These are phyloP conservation scores for Scrobipalpa atriplicella DNA, from an alignment of 2,888 invertebrate species.

Conservation along the genomic window DNA sequence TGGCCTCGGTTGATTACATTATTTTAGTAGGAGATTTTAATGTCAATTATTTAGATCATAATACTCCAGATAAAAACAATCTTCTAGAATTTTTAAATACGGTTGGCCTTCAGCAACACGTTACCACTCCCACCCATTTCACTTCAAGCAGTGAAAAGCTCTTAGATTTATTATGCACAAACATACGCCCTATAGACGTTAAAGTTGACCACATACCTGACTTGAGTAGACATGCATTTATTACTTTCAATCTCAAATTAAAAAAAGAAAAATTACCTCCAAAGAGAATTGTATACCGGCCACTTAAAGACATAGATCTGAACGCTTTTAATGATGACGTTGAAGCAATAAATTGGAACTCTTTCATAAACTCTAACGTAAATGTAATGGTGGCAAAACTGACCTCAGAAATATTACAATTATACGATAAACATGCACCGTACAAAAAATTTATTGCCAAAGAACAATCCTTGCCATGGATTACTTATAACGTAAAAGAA, in stretches of 20 bases:
- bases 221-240: conserved; percentile 3
- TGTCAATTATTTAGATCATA: neutral
- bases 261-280: conserved; percentile 3
- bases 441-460: neutral
- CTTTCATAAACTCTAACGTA: neutral
- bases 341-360: neutral
- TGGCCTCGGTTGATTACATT: neutral
- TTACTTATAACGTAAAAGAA: neutral
- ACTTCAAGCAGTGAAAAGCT: neutral
- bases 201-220: conserved; percentile 5
- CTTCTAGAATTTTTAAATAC: neutral
- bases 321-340: neutral
- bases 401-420: neutral
- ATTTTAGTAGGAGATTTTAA: conserved; percentile 14
- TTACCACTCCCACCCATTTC: conserved; percentile 10
- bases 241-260: neutral
- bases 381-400: neutral
- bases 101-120: neutral
- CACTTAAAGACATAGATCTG: neutral
- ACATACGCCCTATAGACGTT: neutral
- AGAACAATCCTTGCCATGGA: neutral
- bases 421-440: conserved; percentile 11
- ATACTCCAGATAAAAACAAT: neutral
- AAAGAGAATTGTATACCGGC: neutral
- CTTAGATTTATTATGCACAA: neutral